Evolutionary conservation across 2,113 vertebrate genomes (phyloP).

Genomic region (Corvus cornix): DNA sequence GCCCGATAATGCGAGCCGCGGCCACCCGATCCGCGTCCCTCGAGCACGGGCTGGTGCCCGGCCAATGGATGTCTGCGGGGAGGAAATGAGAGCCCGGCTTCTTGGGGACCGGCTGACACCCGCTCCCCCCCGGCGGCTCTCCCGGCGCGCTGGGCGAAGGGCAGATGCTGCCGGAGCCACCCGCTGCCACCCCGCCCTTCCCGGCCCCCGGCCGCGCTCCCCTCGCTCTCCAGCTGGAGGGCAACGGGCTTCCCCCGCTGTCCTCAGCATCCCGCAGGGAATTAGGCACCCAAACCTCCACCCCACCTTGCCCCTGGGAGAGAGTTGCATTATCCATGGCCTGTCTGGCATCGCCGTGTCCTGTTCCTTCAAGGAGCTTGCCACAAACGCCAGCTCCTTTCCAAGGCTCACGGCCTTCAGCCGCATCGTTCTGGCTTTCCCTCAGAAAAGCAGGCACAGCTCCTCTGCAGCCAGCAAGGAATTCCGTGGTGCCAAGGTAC

Average conservation of each 20-base stretch:
- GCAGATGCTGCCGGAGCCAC: background rate
- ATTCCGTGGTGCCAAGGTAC: background rate
- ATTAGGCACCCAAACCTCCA: rapidly evolving
- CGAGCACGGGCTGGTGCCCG: slow-evolving; percentile 57
- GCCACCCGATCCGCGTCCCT: slow-evolving; percentile 63
- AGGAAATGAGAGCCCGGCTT: slow-evolving; percentile 32
- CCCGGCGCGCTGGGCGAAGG: background rate
- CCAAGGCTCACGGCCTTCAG: background rate
- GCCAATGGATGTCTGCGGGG: background rate
- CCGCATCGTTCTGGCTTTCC: background rate
- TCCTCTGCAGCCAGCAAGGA: background rate
- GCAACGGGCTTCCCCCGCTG: background rate
- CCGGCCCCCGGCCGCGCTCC: background rate
- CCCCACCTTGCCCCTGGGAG: rapidly evolving
- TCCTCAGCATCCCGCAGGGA: background rate
- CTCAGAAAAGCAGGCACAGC: background rate
- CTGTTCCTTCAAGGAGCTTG: background rate
- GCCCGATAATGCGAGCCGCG: slow-evolving; percentile 17
- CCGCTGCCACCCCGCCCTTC: background rate
- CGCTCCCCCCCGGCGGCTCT: background rate
- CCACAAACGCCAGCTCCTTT: background rate
- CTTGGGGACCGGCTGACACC: background rate
- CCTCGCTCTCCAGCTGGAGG: background rate
- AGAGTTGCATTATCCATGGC: rapidly evolving
- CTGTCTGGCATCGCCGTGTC: rapidly evolving